These are phyloP conservation scores for Sylvietta virens DNA, from an alignment of 2,113 vertebrate species.

Conservation along the genomic window DNA sequence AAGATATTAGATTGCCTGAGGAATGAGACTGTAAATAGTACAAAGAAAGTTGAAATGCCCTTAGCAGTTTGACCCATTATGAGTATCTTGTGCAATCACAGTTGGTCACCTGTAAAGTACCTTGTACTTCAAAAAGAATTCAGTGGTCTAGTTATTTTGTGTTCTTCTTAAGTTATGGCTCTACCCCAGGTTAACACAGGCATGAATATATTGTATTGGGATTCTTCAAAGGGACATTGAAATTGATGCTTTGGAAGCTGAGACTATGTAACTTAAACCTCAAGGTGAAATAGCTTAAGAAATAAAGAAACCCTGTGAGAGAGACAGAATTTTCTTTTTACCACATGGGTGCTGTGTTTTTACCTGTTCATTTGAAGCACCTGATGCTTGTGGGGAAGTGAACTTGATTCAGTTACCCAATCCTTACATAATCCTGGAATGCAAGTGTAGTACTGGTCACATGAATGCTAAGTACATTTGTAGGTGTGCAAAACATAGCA, in stretches of 20 bases:
- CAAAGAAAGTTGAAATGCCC: constrained; percentile 19
- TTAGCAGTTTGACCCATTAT: neutral
- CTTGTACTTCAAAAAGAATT: neutral
- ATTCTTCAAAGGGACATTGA: neutral
- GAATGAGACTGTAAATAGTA: constrained; percentile 29
- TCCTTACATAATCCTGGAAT: constrained; percentile 5
- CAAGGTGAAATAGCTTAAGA: neutral
- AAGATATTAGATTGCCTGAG: constrained; percentile 37
- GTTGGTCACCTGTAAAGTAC: neutral
- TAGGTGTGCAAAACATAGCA: neutral
- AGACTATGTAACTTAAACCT: neutral
- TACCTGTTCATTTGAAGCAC: neutral
- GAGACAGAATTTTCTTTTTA: neutral
- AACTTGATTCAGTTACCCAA: neutral
- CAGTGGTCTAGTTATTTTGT: neutral
- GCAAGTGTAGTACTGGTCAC: neutral
- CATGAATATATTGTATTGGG: neutral
- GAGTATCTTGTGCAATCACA: neutral
- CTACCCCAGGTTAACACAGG: neutral
- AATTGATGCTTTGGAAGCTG: neutral
- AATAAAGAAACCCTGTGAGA: neutral
- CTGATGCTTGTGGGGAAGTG: neutral
- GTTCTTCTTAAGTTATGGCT: neutral
- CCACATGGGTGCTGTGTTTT: neutral
- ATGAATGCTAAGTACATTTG: neutral